A percentile compares a stretch with the other conserved stretches of the same genome.
phyloP scores from a whole-genome alignment of 2,113 vertebrate species.

The Brachyistius frenatus region DNA sequence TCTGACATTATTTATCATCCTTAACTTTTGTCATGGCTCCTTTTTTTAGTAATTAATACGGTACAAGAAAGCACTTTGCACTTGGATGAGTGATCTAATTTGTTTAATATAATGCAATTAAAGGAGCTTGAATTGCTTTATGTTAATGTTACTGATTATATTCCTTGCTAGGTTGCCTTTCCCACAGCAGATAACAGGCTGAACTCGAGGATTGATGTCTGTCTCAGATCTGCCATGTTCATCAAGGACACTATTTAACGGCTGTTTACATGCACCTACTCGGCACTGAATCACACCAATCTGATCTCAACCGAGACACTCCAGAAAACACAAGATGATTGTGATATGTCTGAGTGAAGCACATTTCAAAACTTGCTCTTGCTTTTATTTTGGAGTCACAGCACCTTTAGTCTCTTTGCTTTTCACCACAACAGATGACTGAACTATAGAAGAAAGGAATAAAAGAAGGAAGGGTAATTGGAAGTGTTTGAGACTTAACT shows the following conservation, averaged over 20 bases:
- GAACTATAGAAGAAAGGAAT: not conserved
- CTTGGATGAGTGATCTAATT: slow-evolving; percentile 84
- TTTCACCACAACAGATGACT: not conserved
- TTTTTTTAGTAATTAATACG: slow-evolving; percentile 85
- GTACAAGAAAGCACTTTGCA: slow-evolving; percentile 83
- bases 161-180: slow-evolving; percentile 62
- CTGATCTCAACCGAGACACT: slow-evolving; percentile 32
- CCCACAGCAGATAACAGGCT: slow-evolving; percentile 72
- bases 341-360: not conserved
- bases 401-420: not conserved
- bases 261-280: slow-evolving; percentile 64
- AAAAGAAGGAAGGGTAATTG: not conserved
- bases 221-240: slow-evolving; percentile 70
- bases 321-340: not conserved
- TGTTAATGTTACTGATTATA: slow-evolving; percentile 80
- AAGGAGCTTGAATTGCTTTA: slow-evolving; percentile 81
- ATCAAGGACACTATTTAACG: slow-evolving; percentile 67
- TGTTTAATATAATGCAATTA: slow-evolving; percentile 85
- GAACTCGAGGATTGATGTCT: slow-evolving; percentile 77
- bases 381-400: slow-evolving; percentile 8
- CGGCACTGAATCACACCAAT: slow-evolving; percentile 53
- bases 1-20: slow-evolving; percentile 84
- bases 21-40: slow-evolving; percentile 83
- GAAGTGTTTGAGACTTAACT: not conserved
- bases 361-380: slow-evolving; percentile 27